phyloP scores from a whole-genome alignment of 2,888 invertebrate genomes.

The Tyria jacobaeae region DNA sequence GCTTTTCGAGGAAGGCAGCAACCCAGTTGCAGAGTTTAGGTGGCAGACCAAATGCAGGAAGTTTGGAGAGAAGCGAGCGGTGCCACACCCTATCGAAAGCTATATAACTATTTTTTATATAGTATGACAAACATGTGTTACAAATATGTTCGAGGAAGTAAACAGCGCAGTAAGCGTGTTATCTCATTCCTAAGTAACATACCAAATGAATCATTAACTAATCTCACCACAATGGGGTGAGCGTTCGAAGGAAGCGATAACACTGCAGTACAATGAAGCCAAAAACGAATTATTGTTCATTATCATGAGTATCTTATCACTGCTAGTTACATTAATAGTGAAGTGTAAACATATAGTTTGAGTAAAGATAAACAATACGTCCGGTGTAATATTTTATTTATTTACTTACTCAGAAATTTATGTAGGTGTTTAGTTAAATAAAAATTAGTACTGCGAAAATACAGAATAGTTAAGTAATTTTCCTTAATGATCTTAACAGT shows the following conservation, averaged over 20 bases:
- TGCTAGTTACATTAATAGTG: slow-evolving; percentile 50
- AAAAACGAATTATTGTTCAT: slow-evolving; percentile 71
- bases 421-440: too few species aligned
- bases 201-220: slow-evolving; percentile 76
- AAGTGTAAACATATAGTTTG: slow-evolving; percentile 33
- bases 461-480: too few species aligned
- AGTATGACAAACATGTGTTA: too few species aligned
- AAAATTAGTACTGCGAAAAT: too few species aligned
- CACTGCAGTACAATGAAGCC: slow-evolving; percentile 62
- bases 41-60: too few species aligned
- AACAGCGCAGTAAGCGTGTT: slow-evolving; percentile 3
- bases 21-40: too few species aligned
- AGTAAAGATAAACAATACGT: slow-evolving; percentile 36
- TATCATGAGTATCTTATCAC: slow-evolving; percentile 70
- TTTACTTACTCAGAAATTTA: too few species aligned
- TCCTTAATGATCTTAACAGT: too few species aligned
- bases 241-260: slow-evolving; percentile 78
- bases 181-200: slow-evolving; percentile 30
- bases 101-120: too few species aligned
- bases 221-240: slow-evolving; percentile 71
- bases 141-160: background rate
- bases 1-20: too few species aligned
- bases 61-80: too few species aligned
- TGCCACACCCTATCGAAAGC: too few species aligned
- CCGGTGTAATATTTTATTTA: background rate